Conservation (phyloP, 2,888 invertebrate species). For the Euphydryas editha region DNA sequence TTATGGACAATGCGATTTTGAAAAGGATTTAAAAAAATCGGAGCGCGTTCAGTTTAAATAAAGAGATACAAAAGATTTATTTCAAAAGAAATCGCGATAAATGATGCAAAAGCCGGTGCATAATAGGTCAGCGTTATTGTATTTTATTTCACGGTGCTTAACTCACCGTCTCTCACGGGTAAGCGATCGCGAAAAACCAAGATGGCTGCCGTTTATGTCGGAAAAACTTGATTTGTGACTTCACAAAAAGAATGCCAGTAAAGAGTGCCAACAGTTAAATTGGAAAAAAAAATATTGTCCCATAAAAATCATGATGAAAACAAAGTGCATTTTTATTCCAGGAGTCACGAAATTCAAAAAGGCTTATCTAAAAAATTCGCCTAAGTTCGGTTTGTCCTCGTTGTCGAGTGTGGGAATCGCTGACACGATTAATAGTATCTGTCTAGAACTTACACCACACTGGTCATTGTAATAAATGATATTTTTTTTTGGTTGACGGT, state of each 20-base stretch:
- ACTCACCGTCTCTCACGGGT: slow-evolving; percentile 55
- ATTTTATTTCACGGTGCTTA: slow-evolving; percentile 45
- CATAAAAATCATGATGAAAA: slow-evolving; percentile 60
- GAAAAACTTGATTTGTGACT: slow-evolving; percentile 68
- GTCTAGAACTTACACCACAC: slow-evolving; percentile 29
- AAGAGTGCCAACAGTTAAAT: slow-evolving; percentile 59
- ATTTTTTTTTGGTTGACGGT: slow-evolving; percentile 14
- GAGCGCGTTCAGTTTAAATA: slow-evolving; percentile 4
- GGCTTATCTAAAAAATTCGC: slow-evolving; percentile 13
- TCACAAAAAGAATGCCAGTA: slow-evolving; percentile 52
- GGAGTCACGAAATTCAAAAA: slow-evolving; percentile 18
- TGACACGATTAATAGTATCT: slow-evolving; percentile 35
- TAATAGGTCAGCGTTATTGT: slow-evolving; percentile 34
- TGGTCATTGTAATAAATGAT: slow-evolving; percentile 36
- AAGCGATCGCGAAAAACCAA: slow-evolving; percentile 58
- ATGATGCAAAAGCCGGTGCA: slow-evolving; percentile 27
- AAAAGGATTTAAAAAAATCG: slow-evolving; percentile 4
- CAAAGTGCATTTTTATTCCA: slow-evolving; percentile 46
- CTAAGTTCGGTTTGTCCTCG: slow-evolving; percentile 19
- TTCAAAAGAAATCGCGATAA: slow-evolving; percentile 26
- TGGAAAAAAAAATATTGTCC: slow-evolving; percentile 60
- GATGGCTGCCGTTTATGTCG: slow-evolving; percentile 58
- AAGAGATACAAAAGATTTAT: slow-evolving; percentile 16
- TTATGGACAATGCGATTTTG: background rate
- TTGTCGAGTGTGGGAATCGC: slow-evolving; percentile 25